Base-by-base conservation (phyloP, 2,797 vertebrate species). In the Sardinella longiceps region DNA sequence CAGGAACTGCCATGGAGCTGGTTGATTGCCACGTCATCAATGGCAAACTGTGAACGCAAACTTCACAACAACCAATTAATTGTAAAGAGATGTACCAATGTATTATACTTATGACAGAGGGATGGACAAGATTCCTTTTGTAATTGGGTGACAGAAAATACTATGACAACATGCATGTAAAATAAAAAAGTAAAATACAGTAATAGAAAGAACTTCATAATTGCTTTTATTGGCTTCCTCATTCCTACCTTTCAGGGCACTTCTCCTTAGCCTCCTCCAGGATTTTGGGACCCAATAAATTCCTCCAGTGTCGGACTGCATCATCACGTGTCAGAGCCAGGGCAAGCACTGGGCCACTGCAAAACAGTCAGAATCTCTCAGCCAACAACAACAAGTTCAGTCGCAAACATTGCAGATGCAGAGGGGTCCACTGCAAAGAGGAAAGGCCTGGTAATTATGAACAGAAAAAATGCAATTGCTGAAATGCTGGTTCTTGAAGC, bases 1-100 rank as follows among this genome's bases (percentile, higher is more conserved):
- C 92, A 89, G 48, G 90, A 83, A 12, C 95, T 96, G 66, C 96
- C 95, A 11, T 95, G 94, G 2, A 96, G 85, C 83, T 95, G 95
- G 77, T 89, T 90, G 87, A 95, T 83, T 11, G 91, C 86, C 2
- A 91, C 1, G 0, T 80, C 86, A 5, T 58, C 83, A 11, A 91
- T 18, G 0, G 87, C 87, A 89, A 94, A 95, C 12, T 45, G 51
- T 10, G 87, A 89, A 0, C 93, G 91, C 86, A 96, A 92, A 85
- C 95, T 96, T 80, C 1, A 46, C 84, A 63, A 53, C 5, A 56
- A 28, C 74, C 28, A 18, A n/a, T n/a, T n/a, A n/a, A n/a, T n/a
- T 0, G 37, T 43, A 33, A 77, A 77, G 37, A 77, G 51, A 53
- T 53, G 51, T 23, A 53, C 51, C 20, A 53, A 18, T 53, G 51